Evolutionary conservation across 2,888 invertebrate species (phyloP).

Genomic region (Cerceris ruficornis): DNA sequence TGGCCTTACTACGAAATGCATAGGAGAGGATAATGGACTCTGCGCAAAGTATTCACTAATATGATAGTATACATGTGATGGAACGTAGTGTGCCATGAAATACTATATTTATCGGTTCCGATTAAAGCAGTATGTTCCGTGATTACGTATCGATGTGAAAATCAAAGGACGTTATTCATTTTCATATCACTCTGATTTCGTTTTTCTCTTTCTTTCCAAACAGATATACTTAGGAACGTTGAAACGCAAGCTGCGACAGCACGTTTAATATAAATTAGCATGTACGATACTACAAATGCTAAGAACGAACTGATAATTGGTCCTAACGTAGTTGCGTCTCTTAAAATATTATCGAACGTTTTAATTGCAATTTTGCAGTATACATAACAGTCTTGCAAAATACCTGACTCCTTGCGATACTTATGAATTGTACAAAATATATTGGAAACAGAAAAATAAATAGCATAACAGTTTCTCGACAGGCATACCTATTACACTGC

Average conservation of each 20-base stretch:
- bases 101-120: conserved; percentile 13
- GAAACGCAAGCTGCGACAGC: background rate
- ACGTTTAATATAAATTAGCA: background rate
- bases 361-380: conserved; percentile 58
- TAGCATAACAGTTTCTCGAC: conserved; percentile 37
- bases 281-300: conserved; percentile 19
- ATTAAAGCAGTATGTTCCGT: conserved; percentile 25
- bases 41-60: conserved; percentile 28
- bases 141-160: conserved; percentile 3
- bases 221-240: background rate
- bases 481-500: conserved; percentile 58
- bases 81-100: conserved; percentile 47
- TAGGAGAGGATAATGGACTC: conserved; percentile 45
- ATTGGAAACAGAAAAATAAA: conserved; percentile 24
- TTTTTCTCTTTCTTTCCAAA: background rate
- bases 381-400: conserved; percentile 36
- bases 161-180: no score
- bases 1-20: conserved; percentile 47
- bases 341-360: conserved; percentile 28
- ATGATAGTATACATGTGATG: conserved; percentile 32
- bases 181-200: background rate
- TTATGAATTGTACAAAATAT: conserved; percentile 53
- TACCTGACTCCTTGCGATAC: conserved; percentile 39
- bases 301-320: conserved; percentile 51
- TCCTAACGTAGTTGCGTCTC: conserved; percentile 47